phyloP scores from a whole-genome alignment of 2,797 vertebrate genomes.

The Apogon talboti region DNA sequence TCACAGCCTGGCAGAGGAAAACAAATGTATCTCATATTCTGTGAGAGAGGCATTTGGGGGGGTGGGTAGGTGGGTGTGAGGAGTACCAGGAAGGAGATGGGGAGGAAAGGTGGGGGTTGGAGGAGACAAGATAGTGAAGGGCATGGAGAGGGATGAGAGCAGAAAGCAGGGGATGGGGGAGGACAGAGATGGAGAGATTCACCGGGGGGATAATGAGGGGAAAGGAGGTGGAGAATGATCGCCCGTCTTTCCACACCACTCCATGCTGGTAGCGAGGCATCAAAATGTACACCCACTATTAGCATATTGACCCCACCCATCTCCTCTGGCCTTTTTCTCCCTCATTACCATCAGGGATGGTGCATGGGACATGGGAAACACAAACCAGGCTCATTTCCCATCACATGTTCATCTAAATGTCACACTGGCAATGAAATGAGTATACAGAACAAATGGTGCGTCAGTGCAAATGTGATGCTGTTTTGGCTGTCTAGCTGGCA shows the following conservation, averaged over 20 bases:
- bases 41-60: conserved; percentile 49
- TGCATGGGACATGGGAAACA: conserved; percentile 44
- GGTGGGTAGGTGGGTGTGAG: conserved; percentile 4
- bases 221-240: conserved; percentile 63
- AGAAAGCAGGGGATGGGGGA: conserved; percentile 59
- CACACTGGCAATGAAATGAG: conserved; percentile 45
- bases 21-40: conserved; percentile 78
- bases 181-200: conserved; percentile 71
- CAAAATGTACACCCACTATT: conserved; percentile 75
- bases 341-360: conserved; percentile 66
- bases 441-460: conserved; percentile 31
- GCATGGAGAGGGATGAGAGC: conserved; percentile 56
- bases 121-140: conserved; percentile 43
- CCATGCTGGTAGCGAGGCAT: conserved; percentile 54
- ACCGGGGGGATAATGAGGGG: conserved; percentile 61
- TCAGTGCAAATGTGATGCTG: conserved; percentile 23
- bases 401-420: conserved; percentile 56
- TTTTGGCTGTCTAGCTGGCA: conserved; percentile 4
- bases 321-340: conserved; percentile 53
- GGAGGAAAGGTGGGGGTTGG: not conserved
- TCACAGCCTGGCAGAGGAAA: conserved; percentile 60
- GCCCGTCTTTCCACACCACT: conserved; percentile 51
- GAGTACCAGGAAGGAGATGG: conserved; percentile 46
- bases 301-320: conserved; percentile 75
- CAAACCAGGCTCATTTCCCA: conserved; percentile 49